Evolutionary conservation across 2,888 invertebrate genomes (phyloP), one percentile per base, ranked within the genome.

Genomic region (Dione juno): DNA sequence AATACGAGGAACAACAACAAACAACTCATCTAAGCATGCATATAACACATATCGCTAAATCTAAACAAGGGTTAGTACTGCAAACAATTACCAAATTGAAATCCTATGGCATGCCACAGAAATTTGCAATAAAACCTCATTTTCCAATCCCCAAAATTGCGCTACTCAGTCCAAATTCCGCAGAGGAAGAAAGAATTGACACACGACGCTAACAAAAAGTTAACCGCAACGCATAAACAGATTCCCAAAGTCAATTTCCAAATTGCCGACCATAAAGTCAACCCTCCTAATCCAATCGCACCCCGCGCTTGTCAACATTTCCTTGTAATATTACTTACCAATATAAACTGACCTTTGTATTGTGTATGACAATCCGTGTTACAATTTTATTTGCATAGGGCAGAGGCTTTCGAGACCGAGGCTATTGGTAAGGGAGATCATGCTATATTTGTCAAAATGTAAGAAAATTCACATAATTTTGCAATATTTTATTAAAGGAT

Each of bases 281-380:
- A 90, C 91, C 92, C 90, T 88, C 88, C 90, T 85, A 91, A 92
- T 92, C 87, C 90, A 88, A 92, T 92, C 90, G 88, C 89, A 90
- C 88, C 89, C 87, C 82, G 86, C 83, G 87, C 90, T 89, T 92
- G 92, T 92, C 92, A 92, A 89, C 92, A 88, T 90, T 93, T 92
- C 89, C 84, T 84, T 88, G 83, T 89, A 88, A 88, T 87, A 81
- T 79, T 80, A 73, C 75, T 79, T 73, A 78, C 89, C 88, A 85
- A 50, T 71, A 45, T 76, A 78, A 82, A 72, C 80, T 81, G 87
- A 87, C 72, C 88, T 76, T 70, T 77, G 72, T 70, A 61, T 70
- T n/a, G 48, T 43, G 16, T 59, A 37, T 35, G 19, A 40, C 16
- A 19, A 21, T 57, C 41, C 10, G 16, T 37, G 16, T 2, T 52